Evolutionary conservation across 2,797 vertebrate species (phyloP).

Genomic region (Poecile montanus): DNA sequence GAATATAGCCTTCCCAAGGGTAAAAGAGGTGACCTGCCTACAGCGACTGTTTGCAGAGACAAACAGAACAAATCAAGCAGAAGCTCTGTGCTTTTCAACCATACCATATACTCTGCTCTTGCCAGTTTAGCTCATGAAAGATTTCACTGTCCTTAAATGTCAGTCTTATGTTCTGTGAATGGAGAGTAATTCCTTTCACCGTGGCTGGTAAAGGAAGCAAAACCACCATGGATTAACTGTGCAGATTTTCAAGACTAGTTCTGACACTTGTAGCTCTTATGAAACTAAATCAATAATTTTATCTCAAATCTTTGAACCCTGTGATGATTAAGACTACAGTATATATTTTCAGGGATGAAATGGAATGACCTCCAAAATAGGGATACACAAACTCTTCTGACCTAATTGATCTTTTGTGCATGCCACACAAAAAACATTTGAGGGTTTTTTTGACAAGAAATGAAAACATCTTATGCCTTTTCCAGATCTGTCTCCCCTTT

Average conservation of each 20-base stretch:
- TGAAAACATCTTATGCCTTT: background rate
- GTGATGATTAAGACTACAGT: background rate
- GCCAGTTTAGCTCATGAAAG: background rate
- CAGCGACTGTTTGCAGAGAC: background rate
- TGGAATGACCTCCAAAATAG: background rate
- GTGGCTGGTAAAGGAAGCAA: background rate
- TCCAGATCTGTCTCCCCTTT: background rate
- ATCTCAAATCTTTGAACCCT: background rate
- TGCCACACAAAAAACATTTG: background rate
- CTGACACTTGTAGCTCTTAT: background rate
- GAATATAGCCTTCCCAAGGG: constrained; percentile 11
- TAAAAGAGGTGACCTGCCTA: constrained; percentile 10
- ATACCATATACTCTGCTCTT: background rate
- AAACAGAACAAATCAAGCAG: background rate
- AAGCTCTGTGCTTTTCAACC: background rate
- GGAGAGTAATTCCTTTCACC: background rate
- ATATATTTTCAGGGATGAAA: background rate
- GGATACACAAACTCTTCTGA: background rate
- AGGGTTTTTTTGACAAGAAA: background rate
- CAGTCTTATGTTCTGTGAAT: background rate
- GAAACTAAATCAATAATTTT: background rate
- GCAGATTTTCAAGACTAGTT: background rate
- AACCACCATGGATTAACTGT: background rate
- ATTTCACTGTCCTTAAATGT: background rate
- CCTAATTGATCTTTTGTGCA: background rate